Percentiles rank a stretch among this genome's conserved stretches.
These are phyloP conservation scores for Acropternis orthonyx DNA, from an alignment of 2,797 vertebrate species.

Conservation along the genomic window DNA sequence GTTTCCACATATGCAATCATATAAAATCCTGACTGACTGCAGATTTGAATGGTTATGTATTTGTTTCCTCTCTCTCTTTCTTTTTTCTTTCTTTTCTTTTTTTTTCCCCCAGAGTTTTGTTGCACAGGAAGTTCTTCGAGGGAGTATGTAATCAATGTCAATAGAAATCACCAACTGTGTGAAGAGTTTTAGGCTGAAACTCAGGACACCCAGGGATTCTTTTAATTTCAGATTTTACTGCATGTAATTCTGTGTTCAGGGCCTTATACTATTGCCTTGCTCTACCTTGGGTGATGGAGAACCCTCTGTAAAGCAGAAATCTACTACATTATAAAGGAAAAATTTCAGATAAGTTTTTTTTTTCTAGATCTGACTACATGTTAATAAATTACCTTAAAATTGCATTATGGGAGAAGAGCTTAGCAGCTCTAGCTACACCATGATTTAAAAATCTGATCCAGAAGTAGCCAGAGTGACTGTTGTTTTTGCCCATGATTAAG, in stretches of 20 bases:
- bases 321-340: background rate
- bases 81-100: background rate
- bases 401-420: background rate
- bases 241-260: background rate
- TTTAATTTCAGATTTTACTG: background rate
- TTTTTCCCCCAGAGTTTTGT: rapidly evolving
- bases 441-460: background rate
- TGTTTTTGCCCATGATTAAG: slow-evolving; percentile 11
- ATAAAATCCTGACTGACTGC: background rate
- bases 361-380: background rate
- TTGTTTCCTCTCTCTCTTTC: background rate
- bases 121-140: background rate
- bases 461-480: background rate
- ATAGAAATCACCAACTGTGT: background rate
- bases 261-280: background rate
- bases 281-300: background rate
- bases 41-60: background rate
- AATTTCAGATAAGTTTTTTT: background rate
- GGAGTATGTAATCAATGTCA: background rate
- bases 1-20: background rate
- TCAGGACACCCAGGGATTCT: background rate
- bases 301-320: background rate
- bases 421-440: background rate
- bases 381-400: background rate
- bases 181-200: background rate